Percentiles rank a stretch among this genome's conserved stretches.
phyloP scores from a whole-genome alignment of 2,113 vertebrate genomes.

The Irena cyanogastra region DNA sequence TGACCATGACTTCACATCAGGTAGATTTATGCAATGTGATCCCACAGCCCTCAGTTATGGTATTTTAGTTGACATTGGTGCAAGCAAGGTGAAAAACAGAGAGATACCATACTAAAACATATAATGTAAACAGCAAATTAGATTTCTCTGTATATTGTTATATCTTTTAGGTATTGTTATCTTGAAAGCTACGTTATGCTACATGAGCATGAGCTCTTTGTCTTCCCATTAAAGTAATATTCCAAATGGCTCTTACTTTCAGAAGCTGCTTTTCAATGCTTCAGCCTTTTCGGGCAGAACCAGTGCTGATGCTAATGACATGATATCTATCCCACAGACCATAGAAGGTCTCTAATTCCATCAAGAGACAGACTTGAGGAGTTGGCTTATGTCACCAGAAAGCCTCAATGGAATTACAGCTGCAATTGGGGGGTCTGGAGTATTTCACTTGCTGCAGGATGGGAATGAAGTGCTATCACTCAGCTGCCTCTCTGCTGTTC shows the following conservation, averaged over 20 bases:
- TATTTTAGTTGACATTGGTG: neutral
- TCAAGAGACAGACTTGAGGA: constrained; percentile 24
- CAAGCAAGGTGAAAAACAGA: neutral
- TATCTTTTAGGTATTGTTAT: neutral
- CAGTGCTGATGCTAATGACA: constrained; percentile 29
- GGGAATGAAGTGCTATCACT: neutral
- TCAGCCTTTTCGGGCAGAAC: neutral
- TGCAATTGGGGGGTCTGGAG: neutral
- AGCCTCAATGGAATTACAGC: constrained; percentile 30
- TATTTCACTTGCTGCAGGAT: neutral
- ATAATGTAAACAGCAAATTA: neutral
- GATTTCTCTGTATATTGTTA: neutral
- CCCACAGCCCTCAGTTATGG: neutral
- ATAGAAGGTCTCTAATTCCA: constrained; percentile 59
- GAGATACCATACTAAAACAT: neutral
- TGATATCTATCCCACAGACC: constrained; percentile 43
- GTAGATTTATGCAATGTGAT: neutral
- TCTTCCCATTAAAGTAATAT: neutral
- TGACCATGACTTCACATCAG: neutral
- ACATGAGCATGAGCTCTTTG: neutral
- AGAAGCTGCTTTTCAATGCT: constrained; percentile 31
- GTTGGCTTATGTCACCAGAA: constrained; percentile 56
- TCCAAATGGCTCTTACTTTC: constrained; percentile 33
- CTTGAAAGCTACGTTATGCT: neutral
- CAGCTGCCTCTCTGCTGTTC: neutral